Percentiles rank a stretch among this genome's conserved stretches.
Evolutionary conservation across 92 coral and sea anemone species (phyloP).

Genomic region (Epizoanthus fatuus): DNA sequence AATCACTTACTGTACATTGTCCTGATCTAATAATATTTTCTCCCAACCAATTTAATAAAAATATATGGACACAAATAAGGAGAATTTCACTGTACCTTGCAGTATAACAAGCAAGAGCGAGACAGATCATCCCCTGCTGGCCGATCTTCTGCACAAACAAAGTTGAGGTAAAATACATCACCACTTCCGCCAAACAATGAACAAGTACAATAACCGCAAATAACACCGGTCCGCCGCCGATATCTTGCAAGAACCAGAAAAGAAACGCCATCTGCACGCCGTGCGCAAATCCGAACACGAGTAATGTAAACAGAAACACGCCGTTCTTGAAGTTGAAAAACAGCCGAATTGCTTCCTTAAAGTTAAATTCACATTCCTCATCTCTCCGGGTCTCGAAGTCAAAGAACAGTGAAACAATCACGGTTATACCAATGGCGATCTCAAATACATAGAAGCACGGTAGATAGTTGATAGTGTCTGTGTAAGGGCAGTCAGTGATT

Average conservation of each 20-base stretch:
- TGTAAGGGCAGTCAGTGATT: conserved; percentile 64
- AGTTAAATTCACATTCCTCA: conserved; percentile 44
- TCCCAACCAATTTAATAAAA: too few relatives aligned
- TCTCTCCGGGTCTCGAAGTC: conserved; percentile 65
- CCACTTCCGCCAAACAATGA: conserved; percentile 85
- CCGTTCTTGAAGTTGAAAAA: conserved; percentile 79
- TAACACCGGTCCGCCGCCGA: conserved; percentile 86
- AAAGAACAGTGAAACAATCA: conserved; percentile 80
- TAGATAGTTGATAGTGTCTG: conserved; percentile 84
- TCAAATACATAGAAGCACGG: conserved; percentile 88
- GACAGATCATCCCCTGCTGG: conserved; percentile 78
- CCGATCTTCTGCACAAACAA: conserved; percentile 76
- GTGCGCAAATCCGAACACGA: conserved; percentile 80
- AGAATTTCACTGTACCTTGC: conserved; percentile 54
- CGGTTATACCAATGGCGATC: conserved; percentile 83
- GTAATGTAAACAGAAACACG: conserved; percentile 79
- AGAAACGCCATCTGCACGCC: conserved; percentile 82
- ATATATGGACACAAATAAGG: not conserved
- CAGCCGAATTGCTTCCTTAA: conserved; percentile 74
- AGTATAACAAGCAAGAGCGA: conserved; percentile 88
- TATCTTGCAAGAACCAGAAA: conserved; percentile 91
- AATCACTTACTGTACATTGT: too few relatives aligned
- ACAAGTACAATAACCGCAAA: conserved; percentile 79
- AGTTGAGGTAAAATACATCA: conserved; percentile 72
- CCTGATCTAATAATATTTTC: too few relatives aligned